Evolutionary conservation across 2,888 invertebrate genomes (phyloP), one percentile per base, ranked within the genome.

Genomic region (Limnephilus lunatus): DNA sequence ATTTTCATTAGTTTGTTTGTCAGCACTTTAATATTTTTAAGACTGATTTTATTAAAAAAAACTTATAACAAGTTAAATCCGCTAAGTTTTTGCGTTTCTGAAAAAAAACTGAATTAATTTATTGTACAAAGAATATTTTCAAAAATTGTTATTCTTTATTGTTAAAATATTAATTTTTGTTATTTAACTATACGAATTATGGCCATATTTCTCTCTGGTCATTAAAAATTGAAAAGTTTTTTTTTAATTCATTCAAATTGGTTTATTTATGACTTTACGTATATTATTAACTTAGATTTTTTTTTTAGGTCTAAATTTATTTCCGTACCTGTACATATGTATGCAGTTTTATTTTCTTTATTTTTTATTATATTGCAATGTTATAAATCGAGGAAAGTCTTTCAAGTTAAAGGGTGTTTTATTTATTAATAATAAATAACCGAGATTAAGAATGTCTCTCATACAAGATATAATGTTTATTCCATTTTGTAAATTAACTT

Each of bases 201-300:
- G 68, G 88, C 88, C 88, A 88, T 88, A 88, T 68, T 39, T 68
- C 30, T 87, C 87, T 88, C 88, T 88, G 88, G 88, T 88, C 88
- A 88, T 88, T 88, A 48, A 44, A 86, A 86, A 30, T 25, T 68
- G 25, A n/a, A 68, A 68, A 68, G 68, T 25, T 68, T 68, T 35
- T 32, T 53, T 68, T 68, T n/a, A 68, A 68, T 68, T 68, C 68
- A n/a, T 68, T 68, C 68, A 68, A 68, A 68, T 68, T 68, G 25
- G n/a, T 68, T 68, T 68, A 68, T 68, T 68, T 68, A n/a, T 25
- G 25, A n/a, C 68, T 35, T 39, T 32, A 39, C 32, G 3, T 83
- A 83, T n/a, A 83, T 83, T 82, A 25, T 68, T 68, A 83, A 32
- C 35, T 32, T 83, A 48, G 48, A 48, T n/a, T n/a, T 44, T 53